A percentile compares a stretch with the other conserved stretches of the same genome.
Conservation (phyloP, 1,140 invertebrate genomes). For the Apocrypta bakeri region DNA sequence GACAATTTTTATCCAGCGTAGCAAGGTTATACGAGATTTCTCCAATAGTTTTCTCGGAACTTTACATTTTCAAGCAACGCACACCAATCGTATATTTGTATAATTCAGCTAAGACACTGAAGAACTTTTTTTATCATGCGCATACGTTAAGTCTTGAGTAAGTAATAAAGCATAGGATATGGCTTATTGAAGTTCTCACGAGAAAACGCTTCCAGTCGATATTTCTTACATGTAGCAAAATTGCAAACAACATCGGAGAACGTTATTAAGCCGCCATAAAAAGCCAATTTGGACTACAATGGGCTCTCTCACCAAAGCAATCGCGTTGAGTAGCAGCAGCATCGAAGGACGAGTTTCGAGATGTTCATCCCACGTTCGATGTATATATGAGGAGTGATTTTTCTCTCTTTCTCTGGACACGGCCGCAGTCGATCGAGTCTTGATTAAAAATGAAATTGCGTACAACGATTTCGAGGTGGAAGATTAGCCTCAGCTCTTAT, state of each 20-base stretch:
- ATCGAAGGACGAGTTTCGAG: conserved; percentile 47
- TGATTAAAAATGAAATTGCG: conserved; percentile 68
- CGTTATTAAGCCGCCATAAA: conserved; percentile 63
- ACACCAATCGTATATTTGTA: neutral
- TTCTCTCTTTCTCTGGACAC: conserved; percentile 10
- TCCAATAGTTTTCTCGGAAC: neutral
- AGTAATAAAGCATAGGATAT: conserved; percentile 24
- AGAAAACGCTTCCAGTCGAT: conserved; percentile 20
- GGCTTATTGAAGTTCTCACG: conserved; percentile 33
- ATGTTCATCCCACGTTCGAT: conserved; percentile 49
- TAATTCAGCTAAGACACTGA: neutral
- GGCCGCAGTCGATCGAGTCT: conserved; percentile 54
- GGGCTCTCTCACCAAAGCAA: conserved; percentile 37
- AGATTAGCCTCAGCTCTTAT: conserved; percentile 63
- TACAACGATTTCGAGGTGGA: conserved; percentile 61
- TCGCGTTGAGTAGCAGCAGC: conserved; percentile 21
- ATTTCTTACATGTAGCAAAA: conserved; percentile 55
- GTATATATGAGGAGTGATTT: conserved; percentile 41
- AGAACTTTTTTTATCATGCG: neutral
- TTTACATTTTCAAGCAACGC: neutral
- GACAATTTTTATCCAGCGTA: conserved; percentile 15
- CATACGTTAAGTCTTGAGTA: neutral
- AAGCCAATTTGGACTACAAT: conserved; percentile 66
- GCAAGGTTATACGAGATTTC: neutral
- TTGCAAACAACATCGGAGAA: conserved; percentile 60